Conservation (phyloP, 1,140 invertebrate species). For the Pectinophora gossypiella region DNA sequence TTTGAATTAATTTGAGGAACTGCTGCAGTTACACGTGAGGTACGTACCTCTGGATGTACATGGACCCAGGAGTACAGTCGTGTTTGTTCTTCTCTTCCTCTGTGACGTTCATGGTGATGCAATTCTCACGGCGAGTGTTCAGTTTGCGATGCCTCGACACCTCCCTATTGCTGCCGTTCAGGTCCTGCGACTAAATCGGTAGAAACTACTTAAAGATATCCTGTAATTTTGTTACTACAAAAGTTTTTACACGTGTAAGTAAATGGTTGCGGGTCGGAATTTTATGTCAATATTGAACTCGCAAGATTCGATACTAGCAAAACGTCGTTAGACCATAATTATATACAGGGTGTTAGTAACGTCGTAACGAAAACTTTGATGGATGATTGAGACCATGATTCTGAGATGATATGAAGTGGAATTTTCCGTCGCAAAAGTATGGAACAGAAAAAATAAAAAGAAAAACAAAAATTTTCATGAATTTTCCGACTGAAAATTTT, state of each 20-base stretch:
- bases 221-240: neutral
- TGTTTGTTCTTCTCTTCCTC: constrained; percentile 9
- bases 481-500: no score
- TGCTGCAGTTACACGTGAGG: neutral
- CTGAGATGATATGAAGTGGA: no score
- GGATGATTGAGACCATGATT: no score
- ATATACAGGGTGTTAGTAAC: neutral
- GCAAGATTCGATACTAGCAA: no score
- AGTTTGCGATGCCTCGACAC: constrained; percentile 10
- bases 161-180: neutral
- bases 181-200: neutral
- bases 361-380: neutral
- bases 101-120: neutral
- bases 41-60: constrained; percentile 44
- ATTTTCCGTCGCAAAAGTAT: no score
- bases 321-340: neutral
- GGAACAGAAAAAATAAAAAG: no score
- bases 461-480: no score
- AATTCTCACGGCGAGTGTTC: constrained; percentile 1
- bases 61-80: constrained; percentile 43
- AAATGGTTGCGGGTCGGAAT: neutral
- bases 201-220: neutral
- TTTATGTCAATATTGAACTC: no score
- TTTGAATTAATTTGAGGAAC: no score
- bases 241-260: neutral